phyloP scores from a whole-genome alignment of 2,797 vertebrate species.

The Enoplosus armatus region DNA sequence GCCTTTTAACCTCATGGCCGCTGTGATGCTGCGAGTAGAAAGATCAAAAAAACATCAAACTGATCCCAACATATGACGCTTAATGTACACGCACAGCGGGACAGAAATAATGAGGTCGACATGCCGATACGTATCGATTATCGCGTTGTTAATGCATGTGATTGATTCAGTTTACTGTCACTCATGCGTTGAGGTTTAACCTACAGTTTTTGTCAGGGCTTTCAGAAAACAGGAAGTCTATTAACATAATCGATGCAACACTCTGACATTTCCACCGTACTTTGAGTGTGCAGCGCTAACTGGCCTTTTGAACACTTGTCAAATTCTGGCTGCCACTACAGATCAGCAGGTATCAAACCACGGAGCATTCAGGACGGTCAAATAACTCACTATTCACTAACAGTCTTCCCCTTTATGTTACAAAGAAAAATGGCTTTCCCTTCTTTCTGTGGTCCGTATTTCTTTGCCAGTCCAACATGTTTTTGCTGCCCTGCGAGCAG shows the following conservation, averaged over 20 bases:
- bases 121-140: conserved; percentile 10
- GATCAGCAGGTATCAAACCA: conserved; percentile 34
- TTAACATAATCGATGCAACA: conserved; percentile 66
- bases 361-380: neutral
- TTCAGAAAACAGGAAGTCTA: conserved; percentile 52
- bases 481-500: conserved; percentile 49
- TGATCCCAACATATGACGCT: neutral
- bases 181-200: conserved; percentile 44
- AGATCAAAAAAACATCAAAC: neutral
- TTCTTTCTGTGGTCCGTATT: conserved; percentile 23
- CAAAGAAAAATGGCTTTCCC: too few relatives aligned
- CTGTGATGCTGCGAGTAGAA: neutral
- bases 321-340: conserved; percentile 30
- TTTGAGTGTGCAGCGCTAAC: conserved; percentile 56
- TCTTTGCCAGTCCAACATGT: conserved; percentile 34
- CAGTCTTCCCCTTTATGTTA: neutral
- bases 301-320: conserved; percentile 50
- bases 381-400: neutral
- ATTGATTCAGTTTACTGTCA: conserved; percentile 57
- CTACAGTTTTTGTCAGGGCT: conserved; percentile 50
- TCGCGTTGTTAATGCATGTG: conserved; percentile 31
- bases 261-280: conserved; percentile 63
- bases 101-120: conserved; percentile 34
- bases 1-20: neutral
- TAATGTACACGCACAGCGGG: neutral